These are phyloP conservation scores for Champsocephalus gunnari DNA, from an alignment of 2,797 vertebrate species.

Conservation along the genomic window DNA sequence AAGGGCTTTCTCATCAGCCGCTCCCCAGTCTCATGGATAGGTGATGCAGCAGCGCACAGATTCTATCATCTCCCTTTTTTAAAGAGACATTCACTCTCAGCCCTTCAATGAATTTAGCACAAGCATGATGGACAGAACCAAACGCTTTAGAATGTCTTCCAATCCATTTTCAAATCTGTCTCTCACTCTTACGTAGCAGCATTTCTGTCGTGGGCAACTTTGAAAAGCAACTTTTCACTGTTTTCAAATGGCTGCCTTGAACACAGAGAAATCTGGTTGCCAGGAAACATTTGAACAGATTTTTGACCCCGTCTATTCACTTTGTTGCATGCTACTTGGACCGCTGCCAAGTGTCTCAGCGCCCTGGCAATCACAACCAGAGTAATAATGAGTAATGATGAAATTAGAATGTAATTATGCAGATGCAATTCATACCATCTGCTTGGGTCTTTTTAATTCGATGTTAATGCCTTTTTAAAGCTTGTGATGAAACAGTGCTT, in stretches of 20 bases:
- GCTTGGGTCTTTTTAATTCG: constrained; percentile 54
- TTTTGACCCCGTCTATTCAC: constrained; percentile 79
- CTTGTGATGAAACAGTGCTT: constrained; percentile 36
- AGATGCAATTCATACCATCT: constrained; percentile 77
- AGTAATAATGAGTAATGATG: constrained; percentile 72
- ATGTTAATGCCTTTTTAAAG: constrained; percentile 39
- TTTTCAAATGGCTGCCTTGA: constrained; percentile 71
- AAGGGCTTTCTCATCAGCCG: constrained; percentile 84
- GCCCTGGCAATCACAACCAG: constrained; percentile 69
- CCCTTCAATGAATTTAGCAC: constrained; percentile 57
- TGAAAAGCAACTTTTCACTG: constrained; percentile 61
- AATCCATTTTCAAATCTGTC: constrained; percentile 39
- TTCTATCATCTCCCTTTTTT: constrained; percentile 76
- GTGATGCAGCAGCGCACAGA: constrained; percentile 83
- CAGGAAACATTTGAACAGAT: constrained; percentile 82
- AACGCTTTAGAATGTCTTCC: constrained; percentile 17
- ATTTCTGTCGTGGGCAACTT: constrained; percentile 63
- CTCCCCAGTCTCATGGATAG: constrained; percentile 82
- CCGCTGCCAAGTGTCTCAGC: constrained; percentile 71
- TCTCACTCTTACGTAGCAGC: constrained; percentile 57
- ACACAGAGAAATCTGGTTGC: constrained; percentile 76
- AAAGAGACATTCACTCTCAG: constrained; percentile 77
- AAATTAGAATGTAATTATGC: constrained; percentile 76
- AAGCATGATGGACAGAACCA: constrained; percentile 39
- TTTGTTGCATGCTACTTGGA: constrained; percentile 77